These are phyloP conservation scores for Troilus luridus DNA, from an alignment of 2,888 invertebrate genomes.

Conservation along the genomic window DNA sequence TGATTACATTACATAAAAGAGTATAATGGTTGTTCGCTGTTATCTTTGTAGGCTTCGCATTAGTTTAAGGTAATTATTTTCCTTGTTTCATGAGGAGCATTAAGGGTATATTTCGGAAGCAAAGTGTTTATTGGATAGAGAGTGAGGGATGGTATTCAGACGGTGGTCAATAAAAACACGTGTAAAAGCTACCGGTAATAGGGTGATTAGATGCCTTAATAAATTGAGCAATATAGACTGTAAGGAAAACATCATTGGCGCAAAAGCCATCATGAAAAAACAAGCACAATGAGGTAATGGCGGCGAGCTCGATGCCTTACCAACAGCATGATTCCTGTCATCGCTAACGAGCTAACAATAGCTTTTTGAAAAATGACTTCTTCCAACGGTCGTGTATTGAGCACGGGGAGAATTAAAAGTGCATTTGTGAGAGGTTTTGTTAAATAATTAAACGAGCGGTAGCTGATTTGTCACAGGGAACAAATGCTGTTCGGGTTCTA, in stretches of 20 bases:
- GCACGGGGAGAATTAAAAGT: slow-evolving; percentile 24
- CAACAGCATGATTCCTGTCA: background rate
- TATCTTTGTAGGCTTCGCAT: background rate
- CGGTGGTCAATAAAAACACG: background rate
- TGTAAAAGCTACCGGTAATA: background rate
- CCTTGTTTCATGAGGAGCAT: background rate
- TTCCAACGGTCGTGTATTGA: slow-evolving; percentile 48
- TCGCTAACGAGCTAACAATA: slow-evolving; percentile 39
- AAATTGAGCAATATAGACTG: slow-evolving; percentile 32
- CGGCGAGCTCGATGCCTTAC: slow-evolving; percentile 26
- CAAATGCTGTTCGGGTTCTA: slow-evolving; percentile 18
- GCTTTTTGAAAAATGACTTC: slow-evolving; percentile 52
- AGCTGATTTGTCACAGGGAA: slow-evolving; percentile 42
- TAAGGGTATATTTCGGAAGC: background rate
- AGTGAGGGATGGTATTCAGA: background rate
- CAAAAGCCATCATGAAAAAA: slow-evolving; percentile 1
- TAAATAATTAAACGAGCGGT: slow-evolving; percentile 28
- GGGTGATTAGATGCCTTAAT: background rate
- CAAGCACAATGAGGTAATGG: slow-evolving; percentile 25
- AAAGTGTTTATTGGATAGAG: background rate
- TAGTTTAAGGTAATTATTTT: background rate
- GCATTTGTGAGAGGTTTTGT: slow-evolving; percentile 46
- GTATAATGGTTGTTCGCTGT: background rate
- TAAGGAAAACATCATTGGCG: slow-evolving; percentile 21
- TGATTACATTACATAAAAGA: too few species aligned